A percentile compares a stretch with the other conserved stretches of the same genome.
Evolutionary conservation across 2,113 vertebrate genomes (phyloP).

Genomic region (Pangasianodon gigas): DNA sequence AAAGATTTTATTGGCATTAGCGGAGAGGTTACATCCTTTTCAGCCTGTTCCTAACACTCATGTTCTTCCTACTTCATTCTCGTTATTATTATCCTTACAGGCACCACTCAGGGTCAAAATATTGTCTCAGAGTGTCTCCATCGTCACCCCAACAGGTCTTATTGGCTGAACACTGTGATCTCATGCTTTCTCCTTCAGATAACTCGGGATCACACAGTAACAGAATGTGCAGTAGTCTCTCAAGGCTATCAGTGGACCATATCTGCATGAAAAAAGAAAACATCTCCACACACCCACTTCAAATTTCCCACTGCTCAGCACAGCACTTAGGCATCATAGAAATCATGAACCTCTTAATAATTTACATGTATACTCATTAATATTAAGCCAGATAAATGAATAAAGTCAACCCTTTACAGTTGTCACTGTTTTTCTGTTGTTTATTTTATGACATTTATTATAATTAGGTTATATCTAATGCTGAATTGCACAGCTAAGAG

Average conservation of each 20-base stretch:
- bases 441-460: neutral
- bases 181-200: neutral
- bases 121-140: neutral
- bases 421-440: neutral
- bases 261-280: neutral
- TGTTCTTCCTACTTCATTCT: neutral
- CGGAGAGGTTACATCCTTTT: neutral
- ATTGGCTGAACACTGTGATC: neutral
- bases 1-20: neutral
- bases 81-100: neutral
- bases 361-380: neutral
- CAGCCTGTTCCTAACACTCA: neutral
- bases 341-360: neutral
- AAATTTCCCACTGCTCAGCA: neutral
- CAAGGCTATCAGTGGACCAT: neutral
- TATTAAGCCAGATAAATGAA: neutral
- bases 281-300: neutral
- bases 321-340: neutral
- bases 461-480: neutral
- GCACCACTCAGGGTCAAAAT: neutral
- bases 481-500: neutral
- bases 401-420: neutral
- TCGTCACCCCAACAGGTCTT: neutral
- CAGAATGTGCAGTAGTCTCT: neutral
- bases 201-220: neutral